Percentiles rank a stretch among this genome's conserved stretches.
These are phyloP conservation scores for Trialeurodes vaporariorum DNA, from an alignment of 1,140 invertebrate species.

Conservation along the genomic window DNA sequence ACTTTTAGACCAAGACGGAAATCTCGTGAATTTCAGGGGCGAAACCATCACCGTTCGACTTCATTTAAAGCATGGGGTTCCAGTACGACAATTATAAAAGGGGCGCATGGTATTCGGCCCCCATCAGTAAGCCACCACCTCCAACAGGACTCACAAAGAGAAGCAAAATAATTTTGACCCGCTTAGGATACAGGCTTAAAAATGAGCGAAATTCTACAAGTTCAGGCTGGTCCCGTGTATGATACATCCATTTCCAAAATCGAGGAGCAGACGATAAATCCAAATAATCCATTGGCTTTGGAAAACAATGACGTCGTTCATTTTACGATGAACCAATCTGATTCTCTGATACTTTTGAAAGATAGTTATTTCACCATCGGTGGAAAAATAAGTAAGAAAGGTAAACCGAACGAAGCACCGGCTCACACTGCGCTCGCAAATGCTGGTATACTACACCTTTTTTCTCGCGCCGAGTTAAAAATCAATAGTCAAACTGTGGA, in stretches of 20 bases:
- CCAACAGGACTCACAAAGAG: neutral
- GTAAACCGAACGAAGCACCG: neutral
- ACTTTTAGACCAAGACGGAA: slow-evolving; percentile 18
- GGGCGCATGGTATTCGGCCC: too few species aligned
- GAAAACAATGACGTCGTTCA: neutral
- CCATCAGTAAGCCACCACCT: too few species aligned
- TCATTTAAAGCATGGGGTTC: slow-evolving; percentile 19
- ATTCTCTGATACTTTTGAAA: neutral
- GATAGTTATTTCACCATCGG: neutral
- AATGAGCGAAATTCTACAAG: neutral
- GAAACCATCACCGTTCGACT: slow-evolving; percentile 19
- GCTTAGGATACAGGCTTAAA: neutral
- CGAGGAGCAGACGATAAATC: neutral
- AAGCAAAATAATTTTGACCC: neutral
- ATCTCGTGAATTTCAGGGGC: slow-evolving; percentile 19
- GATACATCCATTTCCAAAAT: neutral
- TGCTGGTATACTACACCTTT: neutral
- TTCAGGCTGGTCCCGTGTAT: neutral
- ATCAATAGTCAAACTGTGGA: neutral
- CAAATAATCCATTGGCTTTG: neutral
- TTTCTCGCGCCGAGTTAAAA: neutral
- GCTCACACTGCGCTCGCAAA: neutral
- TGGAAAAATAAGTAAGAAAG: neutral
- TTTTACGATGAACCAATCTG: neutral
- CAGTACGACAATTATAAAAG: too few species aligned